Evolutionary conservation across 1,140 invertebrate species (phyloP).

Genomic region (Meloidogyne hapla): DNA sequence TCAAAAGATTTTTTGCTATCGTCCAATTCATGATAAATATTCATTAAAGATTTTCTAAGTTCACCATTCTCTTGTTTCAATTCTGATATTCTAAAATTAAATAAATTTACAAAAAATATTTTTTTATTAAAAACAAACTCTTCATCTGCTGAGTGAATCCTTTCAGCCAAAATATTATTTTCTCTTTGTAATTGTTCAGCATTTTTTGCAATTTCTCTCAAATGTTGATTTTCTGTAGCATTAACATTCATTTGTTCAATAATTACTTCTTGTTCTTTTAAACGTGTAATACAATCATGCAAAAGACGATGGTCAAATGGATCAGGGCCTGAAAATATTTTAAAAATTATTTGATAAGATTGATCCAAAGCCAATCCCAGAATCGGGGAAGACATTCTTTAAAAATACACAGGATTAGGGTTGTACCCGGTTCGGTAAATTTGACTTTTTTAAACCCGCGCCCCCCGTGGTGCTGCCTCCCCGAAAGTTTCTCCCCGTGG

Average conservation of each 20-base stretch:
- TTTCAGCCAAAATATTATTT: slow-evolving; percentile 12
- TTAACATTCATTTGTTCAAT: slow-evolving; percentile 23
- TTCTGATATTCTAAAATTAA: slow-evolving; percentile 8
- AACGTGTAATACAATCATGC: slow-evolving; percentile 37
- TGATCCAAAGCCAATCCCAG: too few species aligned
- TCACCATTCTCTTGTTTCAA: neutral
- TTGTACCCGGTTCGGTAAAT: too few species aligned
- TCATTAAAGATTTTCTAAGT: slow-evolving; percentile 5
- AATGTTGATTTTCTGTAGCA: neutral
- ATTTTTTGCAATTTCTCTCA: slow-evolving; percentile 14
- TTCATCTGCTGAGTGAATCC: slow-evolving; percentile 1
- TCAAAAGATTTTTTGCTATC: neutral
- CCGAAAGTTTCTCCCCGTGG: too few species aligned
- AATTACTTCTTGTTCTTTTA: slow-evolving; percentile 37
- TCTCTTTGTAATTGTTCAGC: slow-evolving; percentile 11
- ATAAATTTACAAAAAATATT: neutral
- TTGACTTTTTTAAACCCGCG: too few species aligned
- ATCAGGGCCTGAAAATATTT: slow-evolving; percentile 28
- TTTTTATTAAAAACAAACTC: neutral
- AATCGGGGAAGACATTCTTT: too few species aligned
- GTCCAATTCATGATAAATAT: slow-evolving; percentile 17
- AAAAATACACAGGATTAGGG: too few species aligned
- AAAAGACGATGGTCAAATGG: slow-evolving; percentile 26
- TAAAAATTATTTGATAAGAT: slow-evolving; percentile 24
- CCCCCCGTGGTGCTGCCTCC: too few species aligned